Evolutionary conservation across 2,797 vertebrate species (phyloP).

Genomic region (Nannoperca australis): DNA sequence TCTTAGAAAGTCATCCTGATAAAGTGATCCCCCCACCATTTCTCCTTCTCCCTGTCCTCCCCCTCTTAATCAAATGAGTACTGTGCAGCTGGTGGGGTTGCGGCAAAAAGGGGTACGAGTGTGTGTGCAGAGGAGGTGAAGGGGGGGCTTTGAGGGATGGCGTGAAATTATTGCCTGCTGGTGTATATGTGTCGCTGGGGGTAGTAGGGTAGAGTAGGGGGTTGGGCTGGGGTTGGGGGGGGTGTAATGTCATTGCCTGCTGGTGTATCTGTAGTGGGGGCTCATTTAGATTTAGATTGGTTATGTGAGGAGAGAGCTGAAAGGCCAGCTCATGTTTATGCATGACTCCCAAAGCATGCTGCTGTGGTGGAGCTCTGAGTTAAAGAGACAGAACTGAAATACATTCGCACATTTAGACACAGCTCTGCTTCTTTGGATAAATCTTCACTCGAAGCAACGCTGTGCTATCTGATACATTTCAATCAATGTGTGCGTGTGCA

Average conservation of each 20-base stretch:
- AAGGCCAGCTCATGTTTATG: constrained; percentile 88
- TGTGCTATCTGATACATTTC: constrained; percentile 68
- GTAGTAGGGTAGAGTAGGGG: constrained; percentile 75
- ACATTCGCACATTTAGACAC: constrained; percentile 71
- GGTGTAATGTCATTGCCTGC: constrained; percentile 86
- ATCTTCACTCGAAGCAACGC: constrained; percentile 48
- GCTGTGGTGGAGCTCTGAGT: constrained; percentile 77
- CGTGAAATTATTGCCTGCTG: constrained; percentile 88
- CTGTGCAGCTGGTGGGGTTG: constrained; percentile 87
- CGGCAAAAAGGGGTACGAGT: constrained; percentile 81
- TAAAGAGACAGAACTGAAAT: constrained; percentile 85
- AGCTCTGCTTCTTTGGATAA: constrained; percentile 75
- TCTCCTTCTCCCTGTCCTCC: constrained; percentile 80
- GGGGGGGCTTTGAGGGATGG: constrained; percentile 79
- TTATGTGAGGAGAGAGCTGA: constrained; percentile 87
- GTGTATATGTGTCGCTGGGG: constrained; percentile 85
- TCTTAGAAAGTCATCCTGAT: constrained; percentile 85
- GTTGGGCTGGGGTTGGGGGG: constrained; percentile 72
- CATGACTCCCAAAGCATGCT: constrained; percentile 84
- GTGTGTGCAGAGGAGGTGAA: constrained; percentile 60
- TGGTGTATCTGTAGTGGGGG: constrained; percentile 86
- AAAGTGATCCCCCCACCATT: constrained; percentile 84
- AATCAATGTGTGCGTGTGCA: constrained; percentile 49
- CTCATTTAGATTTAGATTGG: constrained; percentile 89
- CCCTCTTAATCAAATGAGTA: constrained; percentile 86